Evolutionary conservation across 1,140 invertebrate genomes (phyloP), one percentile per base, ranked within the genome.

Genomic region (Euschistus heros): DNA sequence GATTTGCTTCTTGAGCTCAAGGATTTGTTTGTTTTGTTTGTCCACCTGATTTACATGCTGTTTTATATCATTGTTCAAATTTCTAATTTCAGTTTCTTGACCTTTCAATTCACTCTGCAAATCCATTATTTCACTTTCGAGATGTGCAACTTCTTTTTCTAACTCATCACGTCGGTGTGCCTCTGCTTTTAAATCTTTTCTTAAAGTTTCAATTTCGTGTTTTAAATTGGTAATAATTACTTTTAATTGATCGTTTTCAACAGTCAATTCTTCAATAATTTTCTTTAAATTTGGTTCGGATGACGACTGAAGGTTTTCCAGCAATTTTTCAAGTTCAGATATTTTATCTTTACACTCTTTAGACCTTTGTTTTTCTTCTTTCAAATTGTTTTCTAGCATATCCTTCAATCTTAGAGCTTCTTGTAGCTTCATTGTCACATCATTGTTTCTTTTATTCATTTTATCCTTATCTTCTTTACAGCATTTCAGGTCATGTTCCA

Each of bases 171-270:
- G 6, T n/a, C 20, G 8, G 0, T 13, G 2, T 24, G 6, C 42
- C 57, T 65, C 64, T 5, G 50, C 7, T 52, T 65, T 37, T 26
- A 65, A n/a, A 13, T 65, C 52, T 24, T 44, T 15, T 15, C 13
- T 44, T 27, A 65, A 22, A 7, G 13, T 46, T 14, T 14, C 20
- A 2, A 59, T 17, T 52, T 65, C 27, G 14, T 42, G 14, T 22
- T 44, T 52, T n/a, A 64, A n/a, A 8, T 15, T 13, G 0, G 57
- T 15, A 8, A 67, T 2, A 18, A 60, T 42, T 30, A 59, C 44
- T 33, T 59, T 59, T 18, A 64, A 26, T 27, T 64, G 24, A 24
- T 64, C 57, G 27, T 64, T 67, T 27, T 64, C 62, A 50, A 30
- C 15, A 54, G 1, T 44, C 4, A 67, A 17, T 47, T 57, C 46